phyloP scores from a whole-genome alignment of 1,140 invertebrate species.

The Drosophila bifasciata region DNA sequence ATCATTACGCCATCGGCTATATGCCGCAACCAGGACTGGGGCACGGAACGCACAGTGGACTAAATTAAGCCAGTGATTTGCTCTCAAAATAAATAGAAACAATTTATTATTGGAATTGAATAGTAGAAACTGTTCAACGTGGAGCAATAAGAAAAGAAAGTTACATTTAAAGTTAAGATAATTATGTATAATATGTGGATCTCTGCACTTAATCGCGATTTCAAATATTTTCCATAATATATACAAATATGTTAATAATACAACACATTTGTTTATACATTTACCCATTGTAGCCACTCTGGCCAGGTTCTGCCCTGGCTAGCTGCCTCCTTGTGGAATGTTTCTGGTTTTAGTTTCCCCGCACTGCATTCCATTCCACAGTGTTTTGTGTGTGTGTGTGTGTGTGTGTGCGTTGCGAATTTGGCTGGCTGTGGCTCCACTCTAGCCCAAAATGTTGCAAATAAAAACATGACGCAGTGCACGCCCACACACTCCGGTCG shows the following conservation, averaged over 20 bases:
- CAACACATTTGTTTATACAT: too few relatives aligned
- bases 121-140: too few relatives aligned
- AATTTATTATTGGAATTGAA: too few relatives aligned
- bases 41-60: slow-evolving; percentile 32
- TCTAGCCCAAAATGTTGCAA: slow-evolving; percentile 58
- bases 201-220: too few relatives aligned
- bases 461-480: slow-evolving; percentile 59
- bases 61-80: background rate
- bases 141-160: too few relatives aligned
- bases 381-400: background rate
- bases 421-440: slow-evolving; percentile 7
- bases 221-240: too few relatives aligned
- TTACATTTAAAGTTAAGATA: too few relatives aligned
- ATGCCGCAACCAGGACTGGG: background rate
- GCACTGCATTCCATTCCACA: background rate
- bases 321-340: background rate
- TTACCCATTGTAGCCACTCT: too few relatives aligned
- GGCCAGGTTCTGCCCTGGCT: too few relatives aligned
- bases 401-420: slow-evolving; percentile 13
- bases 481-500: slow-evolving; percentile 34
- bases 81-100: too few relatives aligned
- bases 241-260: too few relatives aligned
- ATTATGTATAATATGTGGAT: too few relatives aligned
- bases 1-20: slow-evolving; percentile 73
- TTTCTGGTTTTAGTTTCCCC: slow-evolving; percentile 4